A percentile compares a stretch with the other conserved stretches of the same genome.
Evolutionary conservation across 2,797 vertebrate genomes (phyloP).

Genomic region (Microtus obscurus): DNA sequence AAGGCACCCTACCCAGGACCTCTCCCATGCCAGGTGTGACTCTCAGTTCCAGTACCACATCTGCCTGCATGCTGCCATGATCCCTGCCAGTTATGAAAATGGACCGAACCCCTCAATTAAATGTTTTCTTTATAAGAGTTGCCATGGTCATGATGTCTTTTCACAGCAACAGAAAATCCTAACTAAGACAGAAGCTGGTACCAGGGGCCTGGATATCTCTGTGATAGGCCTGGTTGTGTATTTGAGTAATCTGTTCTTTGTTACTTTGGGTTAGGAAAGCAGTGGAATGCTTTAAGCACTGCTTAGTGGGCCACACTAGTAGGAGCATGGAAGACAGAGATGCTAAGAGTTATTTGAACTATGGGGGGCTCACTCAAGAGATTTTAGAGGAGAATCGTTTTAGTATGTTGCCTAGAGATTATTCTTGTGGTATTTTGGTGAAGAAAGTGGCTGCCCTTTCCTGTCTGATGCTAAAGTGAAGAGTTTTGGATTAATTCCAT

Average conservation of each 20-base stretch:
- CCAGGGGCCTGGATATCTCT: rapidly evolving
- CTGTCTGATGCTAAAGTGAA: not conserved
- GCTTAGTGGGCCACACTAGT: not conserved
- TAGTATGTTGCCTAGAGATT: not conserved
- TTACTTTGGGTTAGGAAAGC: not conserved
- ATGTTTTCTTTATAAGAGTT: not conserved
- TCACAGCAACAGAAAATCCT: not conserved
- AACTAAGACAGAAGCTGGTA: not conserved
- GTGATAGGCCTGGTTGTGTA: not conserved
- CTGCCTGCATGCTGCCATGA: not conserved
- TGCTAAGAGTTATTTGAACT: not conserved
- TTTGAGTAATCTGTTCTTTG: not conserved
- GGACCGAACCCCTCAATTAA: not conserved
- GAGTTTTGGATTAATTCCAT: not conserved
- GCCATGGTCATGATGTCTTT: not conserved
- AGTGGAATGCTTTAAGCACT: not conserved
- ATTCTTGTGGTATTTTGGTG: not conserved
- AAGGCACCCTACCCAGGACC: not conserved
- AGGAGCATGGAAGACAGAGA: not conserved
- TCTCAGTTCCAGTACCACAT: not conserved
- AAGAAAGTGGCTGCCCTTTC: not conserved
- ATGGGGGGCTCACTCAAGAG: not conserved
- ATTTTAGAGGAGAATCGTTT: not conserved
- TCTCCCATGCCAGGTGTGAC: not conserved
- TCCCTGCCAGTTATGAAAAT: not conserved